phyloP scores from a whole-genome alignment of 1,140 invertebrate species.

The Neodiprion fabricii region DNA sequence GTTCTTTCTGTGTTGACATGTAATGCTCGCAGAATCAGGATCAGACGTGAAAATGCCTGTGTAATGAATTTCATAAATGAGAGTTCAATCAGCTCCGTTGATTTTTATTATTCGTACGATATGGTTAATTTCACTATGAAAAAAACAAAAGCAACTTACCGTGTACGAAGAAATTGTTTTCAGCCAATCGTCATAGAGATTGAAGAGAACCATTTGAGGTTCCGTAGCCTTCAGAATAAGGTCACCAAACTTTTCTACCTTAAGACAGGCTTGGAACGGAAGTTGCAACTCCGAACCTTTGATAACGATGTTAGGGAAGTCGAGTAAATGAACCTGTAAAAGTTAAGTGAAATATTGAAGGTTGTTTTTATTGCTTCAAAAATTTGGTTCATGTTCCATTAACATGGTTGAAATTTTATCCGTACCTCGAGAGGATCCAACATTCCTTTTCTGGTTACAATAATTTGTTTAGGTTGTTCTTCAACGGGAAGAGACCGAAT shows the following conservation, averaged over 20 bases:
- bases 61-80: conserved; percentile 24
- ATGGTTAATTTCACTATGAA: neutral
- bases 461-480: conserved; percentile 99
- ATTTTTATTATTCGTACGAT: neutral
- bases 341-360: conserved; percentile 29
- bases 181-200: conserved; percentile 99
- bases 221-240: conserved; percentile 99
- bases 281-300: conserved; percentile 98
- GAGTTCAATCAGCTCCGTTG: neutral
- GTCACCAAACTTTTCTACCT: conserved; percentile 99
- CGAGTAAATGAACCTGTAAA: conserved; percentile 86
- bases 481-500: conserved; percentile 99
- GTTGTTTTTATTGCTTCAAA: conserved; percentile 13
- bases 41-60: conserved; percentile 94
- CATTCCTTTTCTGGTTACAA: conserved; percentile 99
- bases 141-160: conserved; percentile 51
- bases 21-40: conserved; percentile 94
- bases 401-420: conserved; percentile 36
- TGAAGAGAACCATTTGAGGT: conserved; percentile 99
- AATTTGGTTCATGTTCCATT: neutral
- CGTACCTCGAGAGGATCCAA: conserved; percentile 92
- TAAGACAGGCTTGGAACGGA: conserved; percentile 98
- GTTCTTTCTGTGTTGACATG: conserved; percentile 99
- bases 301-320: conserved; percentile 99
- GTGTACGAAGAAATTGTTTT: conserved; percentile 96